Evolutionary conservation across 2,113 vertebrate species (phyloP).

Genomic region (Protobothrops flavoviridis): DNA sequence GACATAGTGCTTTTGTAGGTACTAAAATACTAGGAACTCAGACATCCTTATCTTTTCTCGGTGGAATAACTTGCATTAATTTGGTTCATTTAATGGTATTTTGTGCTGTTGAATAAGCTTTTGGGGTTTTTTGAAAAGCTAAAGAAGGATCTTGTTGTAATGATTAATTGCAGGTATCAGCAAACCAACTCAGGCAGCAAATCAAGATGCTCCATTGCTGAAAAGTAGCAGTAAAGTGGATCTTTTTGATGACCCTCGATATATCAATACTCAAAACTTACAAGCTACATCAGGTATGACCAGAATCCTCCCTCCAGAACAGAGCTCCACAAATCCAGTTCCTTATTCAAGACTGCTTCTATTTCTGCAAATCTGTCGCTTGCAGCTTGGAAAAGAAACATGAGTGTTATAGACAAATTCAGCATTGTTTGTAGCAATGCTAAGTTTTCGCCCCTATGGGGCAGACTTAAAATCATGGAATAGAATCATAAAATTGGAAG

Average conservation of each 20-base stretch:
- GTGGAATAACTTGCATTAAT: not conserved
- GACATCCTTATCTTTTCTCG: not conserved
- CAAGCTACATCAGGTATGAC: slow-evolving; percentile 48
- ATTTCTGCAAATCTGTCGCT: not conserved
- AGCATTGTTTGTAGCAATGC: not conserved
- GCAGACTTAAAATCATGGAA: slow-evolving; percentile 8
- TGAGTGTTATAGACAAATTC: not conserved
- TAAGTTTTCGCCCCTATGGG: not conserved
- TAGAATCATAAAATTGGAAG: not conserved
- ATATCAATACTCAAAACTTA: slow-evolving; percentile 74
- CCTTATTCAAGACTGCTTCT: slow-evolving; percentile 62
- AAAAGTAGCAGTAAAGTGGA: slow-evolving; percentile 60
- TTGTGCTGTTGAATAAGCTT: not conserved
- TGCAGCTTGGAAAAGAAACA: not conserved
- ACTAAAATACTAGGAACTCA: not conserved
- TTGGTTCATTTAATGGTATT: not conserved
- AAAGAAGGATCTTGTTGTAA: slow-evolving; percentile 29
- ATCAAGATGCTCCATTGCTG: slow-evolving; percentile 45
- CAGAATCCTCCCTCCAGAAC: slow-evolving; percentile 27
- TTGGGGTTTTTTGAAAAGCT: not conserved
- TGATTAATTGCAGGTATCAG: slow-evolving; percentile 60
- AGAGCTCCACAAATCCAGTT: slow-evolving; percentile 50
- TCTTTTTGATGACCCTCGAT: slow-evolving; percentile 75
- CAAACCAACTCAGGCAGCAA: slow-evolving; percentile 53
- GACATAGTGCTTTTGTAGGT: not conserved